Percentiles rank a stretch among this genome's conserved stretches.
Evolutionary conservation across 2,888 invertebrate species (phyloP).

Genomic region (Pseudoips prasinana): DNA sequence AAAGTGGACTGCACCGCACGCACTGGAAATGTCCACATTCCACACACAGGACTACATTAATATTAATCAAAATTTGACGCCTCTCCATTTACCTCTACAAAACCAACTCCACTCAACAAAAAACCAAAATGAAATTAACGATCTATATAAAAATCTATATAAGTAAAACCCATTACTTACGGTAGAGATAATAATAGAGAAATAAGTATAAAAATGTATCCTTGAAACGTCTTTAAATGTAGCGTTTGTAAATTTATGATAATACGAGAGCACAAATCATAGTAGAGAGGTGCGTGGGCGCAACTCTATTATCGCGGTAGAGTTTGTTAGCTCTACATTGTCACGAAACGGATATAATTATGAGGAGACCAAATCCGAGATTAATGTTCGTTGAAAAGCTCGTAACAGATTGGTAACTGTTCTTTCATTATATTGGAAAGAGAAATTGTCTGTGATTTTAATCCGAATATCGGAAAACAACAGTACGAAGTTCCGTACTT

Average conservation of each 20-base stretch:
- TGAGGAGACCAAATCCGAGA: conserved; percentile 17
- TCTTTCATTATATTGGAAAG: no score
- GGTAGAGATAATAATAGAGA: conserved; percentile 25
- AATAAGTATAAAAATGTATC: conserved; percentile 31
- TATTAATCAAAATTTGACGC: not conserved
- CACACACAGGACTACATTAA: no score
- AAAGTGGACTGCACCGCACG: no score
- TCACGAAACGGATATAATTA: conserved; percentile 29
- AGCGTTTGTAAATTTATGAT: conserved; percentile 56
- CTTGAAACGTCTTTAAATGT: conserved; percentile 44
- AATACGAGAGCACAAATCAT: conserved; percentile 41
- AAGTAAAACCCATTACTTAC: conserved; percentile 17
- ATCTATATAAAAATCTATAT: conserved; percentile 26
- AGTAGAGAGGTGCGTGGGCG: conserved; percentile 41
- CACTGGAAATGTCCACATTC: no score
- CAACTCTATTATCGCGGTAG: conserved; percentile 36
- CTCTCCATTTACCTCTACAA: not conserved
- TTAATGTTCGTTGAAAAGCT: conserved; percentile 11
- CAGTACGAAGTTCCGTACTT: no score
- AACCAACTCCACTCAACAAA: conserved; percentile 2
- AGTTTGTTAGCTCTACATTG: conserved; percentile 38
- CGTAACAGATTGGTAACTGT: no score
- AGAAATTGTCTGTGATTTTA: no score
- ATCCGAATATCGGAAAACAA: no score
- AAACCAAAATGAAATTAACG: conserved; percentile 19